Percentiles rank a stretch among this genome's conserved stretches.
phyloP scores from a whole-genome alignment of 2,888 invertebrate genomes.

The Gasteruption jaculator region DNA sequence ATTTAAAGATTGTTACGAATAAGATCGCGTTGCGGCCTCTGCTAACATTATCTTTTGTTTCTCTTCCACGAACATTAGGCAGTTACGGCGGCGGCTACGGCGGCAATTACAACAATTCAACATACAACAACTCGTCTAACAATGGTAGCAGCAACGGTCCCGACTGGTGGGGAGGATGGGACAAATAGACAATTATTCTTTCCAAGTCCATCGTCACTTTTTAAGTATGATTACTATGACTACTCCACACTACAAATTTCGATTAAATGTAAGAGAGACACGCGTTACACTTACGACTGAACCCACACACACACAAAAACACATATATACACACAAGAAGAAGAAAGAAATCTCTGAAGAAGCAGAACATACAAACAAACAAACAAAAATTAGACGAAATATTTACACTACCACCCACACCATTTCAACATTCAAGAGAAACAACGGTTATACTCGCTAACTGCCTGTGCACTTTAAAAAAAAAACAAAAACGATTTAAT shows the following conservation, averaged over 20 bases:
- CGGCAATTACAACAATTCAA: constrained; percentile 40
- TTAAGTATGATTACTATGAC: constrained; percentile 44
- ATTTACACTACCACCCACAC: constrained; percentile 17
- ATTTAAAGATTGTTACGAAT: too few species aligned
- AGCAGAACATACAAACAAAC: constrained; percentile 31
- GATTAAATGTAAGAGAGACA: constrained; percentile 47
- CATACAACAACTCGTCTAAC: constrained; percentile 42
- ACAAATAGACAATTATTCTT: constrained; percentile 35
- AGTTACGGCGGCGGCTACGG: constrained; percentile 42
- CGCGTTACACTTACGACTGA: constrained; percentile 33
- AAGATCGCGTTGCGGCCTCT: too few species aligned
- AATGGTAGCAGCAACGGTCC: constrained; percentile 42
- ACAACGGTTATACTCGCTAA: constrained; percentile 29
- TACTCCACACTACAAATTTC: constrained; percentile 49
- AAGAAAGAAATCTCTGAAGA: constrained; percentile 24
- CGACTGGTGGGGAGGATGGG: constrained; percentile 48
- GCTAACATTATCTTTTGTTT: constrained; percentile 3
- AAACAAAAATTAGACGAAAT: constrained; percentile 23
- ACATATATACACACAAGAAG: constrained; percentile 10
- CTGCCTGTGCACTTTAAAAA: constrained; percentile 29
- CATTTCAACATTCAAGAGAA: constrained; percentile 9
- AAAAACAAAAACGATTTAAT: constrained; percentile 25
- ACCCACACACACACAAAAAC: constrained; percentile 4
- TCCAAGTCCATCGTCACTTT: constrained; percentile 37
- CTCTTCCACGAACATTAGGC: constrained; percentile 27